Evolutionary conservation across 2,888 invertebrate species (phyloP), one percentile per base, ranked within the genome.

Genomic region (Drosophila peninsularis): DNA sequence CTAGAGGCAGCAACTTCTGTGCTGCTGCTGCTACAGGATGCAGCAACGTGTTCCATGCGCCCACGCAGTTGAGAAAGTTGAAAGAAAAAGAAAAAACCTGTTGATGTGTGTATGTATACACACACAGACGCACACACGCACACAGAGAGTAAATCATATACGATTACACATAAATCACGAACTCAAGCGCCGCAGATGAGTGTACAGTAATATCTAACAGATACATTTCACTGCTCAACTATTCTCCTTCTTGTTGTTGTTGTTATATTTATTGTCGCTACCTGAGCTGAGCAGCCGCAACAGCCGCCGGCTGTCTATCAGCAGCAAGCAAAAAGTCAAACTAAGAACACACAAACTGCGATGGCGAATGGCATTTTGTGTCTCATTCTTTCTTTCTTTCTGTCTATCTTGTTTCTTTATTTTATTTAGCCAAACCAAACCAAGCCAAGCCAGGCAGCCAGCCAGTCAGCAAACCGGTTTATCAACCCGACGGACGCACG

Each of bases 181-280:
- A 69, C 60, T 62, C 65, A 61, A 74, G 83, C 83, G 80, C 80
- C 74, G 41, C 61, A 24, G 54, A 67, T 71, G 64, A 73, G 74
- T 65, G 78, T 81, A 72, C 82, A 82, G 77, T 70, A 82, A 81
- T 83, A 83, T 82, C 80, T 82, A 85, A 84, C 72, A 83, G 76
- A 87, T 88, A 82, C 85, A 85, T 85, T 88, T 73, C 71, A 80
- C 72, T 81, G 67, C 45, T 62, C 69, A 65, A 69, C 62, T 65
- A 66, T 49, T 62, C 10, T 45, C 7, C 39, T 24, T 24, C 24
- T 24, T 24, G 24, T 5, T 44, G 57, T 56, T 57, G 41, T 44
- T 52, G 50, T 34, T 34, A 57, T 36, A 41, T 56, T 66, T 54
- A 37, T 52, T 53, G 53, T 55, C 57, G 62, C 83, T 83, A 83